Percentiles rank a stretch among this genome's conserved stretches.
Conservation (phyloP, 2,797 vertebrate species). For the Meriones psammophilus region DNA sequence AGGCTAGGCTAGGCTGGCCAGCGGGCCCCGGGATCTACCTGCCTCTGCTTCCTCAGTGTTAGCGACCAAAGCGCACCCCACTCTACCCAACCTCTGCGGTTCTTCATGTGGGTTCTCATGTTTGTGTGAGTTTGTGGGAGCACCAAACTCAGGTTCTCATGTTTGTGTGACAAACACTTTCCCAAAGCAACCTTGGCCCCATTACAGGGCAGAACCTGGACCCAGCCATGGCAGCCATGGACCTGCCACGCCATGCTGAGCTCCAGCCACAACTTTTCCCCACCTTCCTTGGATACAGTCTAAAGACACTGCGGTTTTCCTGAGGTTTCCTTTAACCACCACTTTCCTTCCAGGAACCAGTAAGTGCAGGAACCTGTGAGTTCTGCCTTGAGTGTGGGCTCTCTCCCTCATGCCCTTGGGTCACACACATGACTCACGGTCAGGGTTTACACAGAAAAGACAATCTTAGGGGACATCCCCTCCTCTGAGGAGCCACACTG, state of each 20-base stretch:
- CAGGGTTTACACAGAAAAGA: background rate
- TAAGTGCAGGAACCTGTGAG: background rate
- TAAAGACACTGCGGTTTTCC: background rate
- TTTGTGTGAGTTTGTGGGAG: no score
- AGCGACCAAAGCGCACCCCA: background rate
- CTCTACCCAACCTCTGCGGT: no score
- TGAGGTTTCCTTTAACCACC: background rate
- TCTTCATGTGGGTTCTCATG: background rate
- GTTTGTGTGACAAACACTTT: background rate
- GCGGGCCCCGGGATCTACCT: background rate
- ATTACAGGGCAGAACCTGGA: background rate
- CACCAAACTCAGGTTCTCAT: background rate
- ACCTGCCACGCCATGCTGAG: background rate
- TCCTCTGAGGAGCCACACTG: background rate
- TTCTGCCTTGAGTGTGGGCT: background rate
- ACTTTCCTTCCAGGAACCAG: background rate
- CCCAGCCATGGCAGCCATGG: background rate
- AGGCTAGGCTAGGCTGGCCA: background rate
- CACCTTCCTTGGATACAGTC: background rate
- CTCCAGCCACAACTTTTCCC: background rate
- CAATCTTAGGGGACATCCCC: background rate
- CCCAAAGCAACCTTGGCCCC: background rate
- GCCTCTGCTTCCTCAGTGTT: background rate
- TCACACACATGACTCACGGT: background rate
- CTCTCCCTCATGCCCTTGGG: background rate